phyloP scores from a whole-genome alignment of 1,140 invertebrate genomes.

The Paralvinella palmiformis region DNA sequence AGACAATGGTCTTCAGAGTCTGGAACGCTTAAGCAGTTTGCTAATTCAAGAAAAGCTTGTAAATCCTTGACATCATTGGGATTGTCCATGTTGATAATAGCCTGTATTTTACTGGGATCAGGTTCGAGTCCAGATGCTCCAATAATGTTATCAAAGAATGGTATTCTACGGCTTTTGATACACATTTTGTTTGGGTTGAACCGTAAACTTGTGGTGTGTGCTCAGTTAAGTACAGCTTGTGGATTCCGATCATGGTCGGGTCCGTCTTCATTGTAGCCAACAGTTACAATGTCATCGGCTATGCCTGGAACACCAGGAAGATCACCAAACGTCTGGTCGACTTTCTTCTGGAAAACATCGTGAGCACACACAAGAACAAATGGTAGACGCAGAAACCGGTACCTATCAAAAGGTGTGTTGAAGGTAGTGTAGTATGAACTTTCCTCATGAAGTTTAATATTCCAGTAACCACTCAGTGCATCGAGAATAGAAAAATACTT shows the following conservation, averaged over 20 bases:
- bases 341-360: constrained; percentile 40
- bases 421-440: constrained; percentile 27
- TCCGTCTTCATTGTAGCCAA: constrained; percentile 6
- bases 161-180: neutral
- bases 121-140: constrained; percentile 38
- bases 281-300: constrained; percentile 37
- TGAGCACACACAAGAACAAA: constrained; percentile 20
- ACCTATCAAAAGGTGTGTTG: constrained; percentile 25
- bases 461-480: constrained; percentile 25
- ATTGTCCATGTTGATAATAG: constrained; percentile 27
- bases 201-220: constrained; percentile 35
- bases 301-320: constrained; percentile 40
- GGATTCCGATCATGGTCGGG: constrained; percentile 5
- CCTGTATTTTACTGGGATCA: constrained; percentile 44
- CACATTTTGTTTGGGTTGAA: constrained; percentile 41
- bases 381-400: constrained; percentile 22
- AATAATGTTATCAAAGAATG: constrained; percentile 31
- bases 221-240: constrained; percentile 32
- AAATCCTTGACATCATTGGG: constrained; percentile 23
- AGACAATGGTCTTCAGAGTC: constrained; percentile 23
- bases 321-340: constrained; percentile 32
- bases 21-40: constrained; percentile 27
- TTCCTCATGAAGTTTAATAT: constrained; percentile 24
- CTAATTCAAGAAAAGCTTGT: constrained; percentile 25
- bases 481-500: constrained; percentile 26